A percentile compares a stretch with the other conserved stretches of the same genome.
These are phyloP conservation scores for Odontocerum albicorne DNA, from an alignment of 2,888 invertebrate species.

Conservation along the genomic window DNA sequence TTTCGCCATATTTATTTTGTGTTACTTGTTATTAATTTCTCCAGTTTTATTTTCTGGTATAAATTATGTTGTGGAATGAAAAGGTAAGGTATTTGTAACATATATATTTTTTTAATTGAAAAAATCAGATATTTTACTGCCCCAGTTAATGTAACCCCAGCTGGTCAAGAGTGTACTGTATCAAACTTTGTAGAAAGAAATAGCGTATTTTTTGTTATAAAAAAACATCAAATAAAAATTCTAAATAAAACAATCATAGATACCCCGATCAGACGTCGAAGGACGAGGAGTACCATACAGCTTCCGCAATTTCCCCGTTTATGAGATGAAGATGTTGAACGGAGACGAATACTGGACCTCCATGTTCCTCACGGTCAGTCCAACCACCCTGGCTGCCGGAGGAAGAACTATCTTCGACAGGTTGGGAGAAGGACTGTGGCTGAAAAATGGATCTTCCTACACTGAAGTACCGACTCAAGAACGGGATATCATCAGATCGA, in stretches of 20 bases:
- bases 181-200: too few species aligned
- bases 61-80: too few species aligned
- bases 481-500: slow-evolving; percentile 4
- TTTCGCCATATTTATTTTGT: too few species aligned
- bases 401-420: slow-evolving; percentile 12
- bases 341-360: slow-evolving; percentile 27
- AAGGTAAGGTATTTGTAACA: too few species aligned
- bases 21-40: too few species aligned
- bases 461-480: slow-evolving; percentile 30
- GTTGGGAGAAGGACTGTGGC: slow-evolving; percentile 31
- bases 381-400: slow-evolving; percentile 18
- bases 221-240: not conserved
- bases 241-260: slow-evolving; percentile 5
- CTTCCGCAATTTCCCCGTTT: slow-evolving; percentile 20
- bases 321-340: slow-evolving; percentile 26
- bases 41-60: too few species aligned
- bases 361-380: slow-evolving; percentile 22
- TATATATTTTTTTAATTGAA: too few species aligned
- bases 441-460: slow-evolving; percentile 29
- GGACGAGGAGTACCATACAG: slow-evolving; percentile 24
- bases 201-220: too few species aligned
- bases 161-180: too few species aligned
- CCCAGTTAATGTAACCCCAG: too few species aligned
- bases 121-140: too few species aligned
- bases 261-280: slow-evolving; percentile 24